Evolutionary conservation across 92 coral and sea anemone genomes (phyloP), one percentile per base, ranked within the genome.

Genomic region (Paragorgia papillata): DNA sequence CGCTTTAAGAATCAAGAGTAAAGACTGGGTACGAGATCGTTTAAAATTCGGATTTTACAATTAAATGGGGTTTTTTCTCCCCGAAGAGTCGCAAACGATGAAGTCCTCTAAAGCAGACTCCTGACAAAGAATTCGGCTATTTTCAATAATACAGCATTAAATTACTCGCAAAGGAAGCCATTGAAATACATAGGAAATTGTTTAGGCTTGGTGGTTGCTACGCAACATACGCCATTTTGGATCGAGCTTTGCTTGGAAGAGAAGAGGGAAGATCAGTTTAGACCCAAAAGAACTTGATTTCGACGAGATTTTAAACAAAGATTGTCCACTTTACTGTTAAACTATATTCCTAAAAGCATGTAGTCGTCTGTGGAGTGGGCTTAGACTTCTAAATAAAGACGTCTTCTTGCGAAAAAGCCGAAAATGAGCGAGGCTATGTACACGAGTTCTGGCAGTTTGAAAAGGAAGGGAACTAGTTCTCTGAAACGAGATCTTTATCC

Each of bases 401-500:
- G n/a, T n/a, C n/a, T n/a, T n/a, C n/a, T n/a, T n/a, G n/a, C n/a
- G n/a, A n/a, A n/a, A n/a, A n/a, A n/a, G n/a, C n/a, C n/a, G n/a
- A n/a, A 70, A 29, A 70, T 70, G 77, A 53, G 63, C 77, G 62
- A 51, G 0, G 25, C 29, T 18, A 31, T 13, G 28, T 57, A 50
- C 10, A 70, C 44, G 3, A 29, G 22, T 29, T 70, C 77, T 19
- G 29, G 62, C 62, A 56, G 33, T 28, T 9, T 56, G 30, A 56
- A 28, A 22, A 14, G 77, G 51, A 70, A 37, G 33, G 37, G 59
- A 51, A 50, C 44, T 7, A 29, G 77, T 19, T 53, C 77, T 22
- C 18, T 24, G 21, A 70, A 70, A 51, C 77, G 51, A 50, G 62
- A 50, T n/a, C 18, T 50, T 14, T 70, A 50, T 53, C 77, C 62